Evolutionary conservation across 1,140 invertebrate genomes (phyloP).

Genomic region (Drosophila novamexicana): DNA sequence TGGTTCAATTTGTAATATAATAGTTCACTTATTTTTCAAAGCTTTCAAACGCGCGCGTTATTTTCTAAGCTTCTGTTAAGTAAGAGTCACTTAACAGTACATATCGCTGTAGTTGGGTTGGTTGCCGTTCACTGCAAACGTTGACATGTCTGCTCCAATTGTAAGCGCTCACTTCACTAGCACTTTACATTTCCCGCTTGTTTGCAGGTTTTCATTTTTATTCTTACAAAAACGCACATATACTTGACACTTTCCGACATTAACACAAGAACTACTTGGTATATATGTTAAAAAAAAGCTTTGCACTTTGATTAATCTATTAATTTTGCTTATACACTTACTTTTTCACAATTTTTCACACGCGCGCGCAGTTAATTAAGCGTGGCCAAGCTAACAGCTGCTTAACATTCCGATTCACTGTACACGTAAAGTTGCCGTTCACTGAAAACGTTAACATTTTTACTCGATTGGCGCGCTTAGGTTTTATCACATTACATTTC

Average conservation of each 20-base stretch:
- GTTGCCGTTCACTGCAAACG: neutral
- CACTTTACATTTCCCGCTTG: too few species aligned
- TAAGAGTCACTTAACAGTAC: neutral
- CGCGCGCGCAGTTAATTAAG: neutral
- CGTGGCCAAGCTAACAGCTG: neutral
- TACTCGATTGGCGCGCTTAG: neutral
- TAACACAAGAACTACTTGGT: too few species aligned
- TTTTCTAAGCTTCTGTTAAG: neutral
- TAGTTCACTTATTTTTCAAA: too few species aligned
- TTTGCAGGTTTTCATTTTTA: too few species aligned
- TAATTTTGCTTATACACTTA: neutral
- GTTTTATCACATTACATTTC: neutral
- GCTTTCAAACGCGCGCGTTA: neutral
- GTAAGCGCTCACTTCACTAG: neutral
- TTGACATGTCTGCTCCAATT: neutral
- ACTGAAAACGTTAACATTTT: neutral
- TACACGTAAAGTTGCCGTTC: constrained; percentile 1
- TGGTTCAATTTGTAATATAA: too few species aligned
- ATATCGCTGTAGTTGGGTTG: neutral
- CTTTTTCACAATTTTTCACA: neutral
- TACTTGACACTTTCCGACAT: too few species aligned
- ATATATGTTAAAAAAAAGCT: neutral
- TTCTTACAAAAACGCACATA: too few species aligned
- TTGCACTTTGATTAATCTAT: neutral
- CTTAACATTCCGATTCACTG: neutral